Conservation (phyloP, 64 coral and sea anemone genomes). For the Astreopora myriophthalma region DNA sequence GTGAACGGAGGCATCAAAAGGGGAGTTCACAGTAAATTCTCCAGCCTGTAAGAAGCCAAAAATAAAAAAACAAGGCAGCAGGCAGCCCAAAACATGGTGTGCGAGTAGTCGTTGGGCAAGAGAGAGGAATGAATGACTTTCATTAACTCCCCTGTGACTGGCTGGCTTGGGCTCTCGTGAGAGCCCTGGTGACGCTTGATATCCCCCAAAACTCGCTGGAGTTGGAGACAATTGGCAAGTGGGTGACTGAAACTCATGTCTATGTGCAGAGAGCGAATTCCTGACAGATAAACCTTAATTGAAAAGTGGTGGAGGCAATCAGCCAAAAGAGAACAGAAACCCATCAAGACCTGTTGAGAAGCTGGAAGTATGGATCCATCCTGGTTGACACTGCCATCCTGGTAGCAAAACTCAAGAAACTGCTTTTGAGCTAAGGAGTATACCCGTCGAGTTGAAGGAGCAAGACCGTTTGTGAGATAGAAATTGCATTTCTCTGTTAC, state of each 20-base stretch:
- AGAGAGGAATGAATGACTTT: background rate
- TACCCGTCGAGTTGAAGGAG: constrained; percentile 2
- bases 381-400: background rate
- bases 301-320: background rate
- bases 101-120: background rate
- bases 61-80: background rate
- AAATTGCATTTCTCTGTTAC: background rate
- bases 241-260: background rate
- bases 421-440: constrained; percentile 6
- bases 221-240: background rate
- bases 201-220: background rate
- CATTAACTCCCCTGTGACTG: background rate
- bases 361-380: background rate
- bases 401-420: constrained; percentile 39
- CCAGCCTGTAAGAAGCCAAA: background rate
- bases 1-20: background rate
- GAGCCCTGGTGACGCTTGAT: background rate
- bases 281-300: background rate
- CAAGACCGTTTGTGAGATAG: background rate
- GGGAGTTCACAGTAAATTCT: background rate
- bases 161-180: background rate
- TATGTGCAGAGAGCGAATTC: constrained; percentile 11
- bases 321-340: background rate
- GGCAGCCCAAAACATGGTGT: constrained; percentile 15
- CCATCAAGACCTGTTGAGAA: background rate